These are phyloP conservation scores for Plagodis dolabraria DNA, from an alignment of 2,888 invertebrate genomes.

Conservation along the genomic window DNA sequence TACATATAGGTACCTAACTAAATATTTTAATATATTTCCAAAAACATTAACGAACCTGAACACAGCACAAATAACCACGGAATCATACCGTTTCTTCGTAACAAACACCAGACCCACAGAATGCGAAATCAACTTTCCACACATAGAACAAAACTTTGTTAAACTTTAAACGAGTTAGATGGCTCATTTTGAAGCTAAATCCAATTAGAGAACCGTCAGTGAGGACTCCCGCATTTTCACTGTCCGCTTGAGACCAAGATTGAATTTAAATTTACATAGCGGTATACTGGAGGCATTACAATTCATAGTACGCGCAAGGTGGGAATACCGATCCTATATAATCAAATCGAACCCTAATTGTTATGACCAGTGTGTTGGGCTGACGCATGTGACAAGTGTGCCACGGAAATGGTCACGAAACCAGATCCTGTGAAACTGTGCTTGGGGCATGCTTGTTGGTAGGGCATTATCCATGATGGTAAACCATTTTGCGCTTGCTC, in stretches of 20 bases:
- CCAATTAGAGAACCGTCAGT: constrained; percentile 70
- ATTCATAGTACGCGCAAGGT: constrained; percentile 65
- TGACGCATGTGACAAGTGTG: constrained; percentile 31
- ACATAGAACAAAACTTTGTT: constrained; percentile 68
- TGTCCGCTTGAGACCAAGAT: constrained; percentile 65
- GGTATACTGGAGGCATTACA: constrained; percentile 71
- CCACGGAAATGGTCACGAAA: constrained; percentile 40
- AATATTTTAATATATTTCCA: background rate
- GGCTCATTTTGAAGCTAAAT: constrained; percentile 77
- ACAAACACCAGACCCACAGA: constrained; percentile 61
- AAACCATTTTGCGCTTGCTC: too few relatives aligned
- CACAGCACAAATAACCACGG: constrained; percentile 63
- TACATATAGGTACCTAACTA: too few relatives aligned
- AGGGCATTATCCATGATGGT: background rate
- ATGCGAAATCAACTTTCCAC: constrained; percentile 63
- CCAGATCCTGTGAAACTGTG: constrained; percentile 25
- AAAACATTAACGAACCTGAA: constrained; percentile 57
- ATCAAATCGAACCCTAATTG: constrained; percentile 51
- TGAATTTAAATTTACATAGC: constrained; percentile 82
- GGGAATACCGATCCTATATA: constrained; percentile 70
- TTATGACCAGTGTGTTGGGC: constrained; percentile 42
- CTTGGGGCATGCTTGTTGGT: background rate
- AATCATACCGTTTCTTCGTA: constrained; percentile 69
- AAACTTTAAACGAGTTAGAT: constrained; percentile 68
- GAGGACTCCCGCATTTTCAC: constrained; percentile 79